Base-by-base conservation (phyloP, 2,113 vertebrate genomes). In the Falco punctatus region DNA sequence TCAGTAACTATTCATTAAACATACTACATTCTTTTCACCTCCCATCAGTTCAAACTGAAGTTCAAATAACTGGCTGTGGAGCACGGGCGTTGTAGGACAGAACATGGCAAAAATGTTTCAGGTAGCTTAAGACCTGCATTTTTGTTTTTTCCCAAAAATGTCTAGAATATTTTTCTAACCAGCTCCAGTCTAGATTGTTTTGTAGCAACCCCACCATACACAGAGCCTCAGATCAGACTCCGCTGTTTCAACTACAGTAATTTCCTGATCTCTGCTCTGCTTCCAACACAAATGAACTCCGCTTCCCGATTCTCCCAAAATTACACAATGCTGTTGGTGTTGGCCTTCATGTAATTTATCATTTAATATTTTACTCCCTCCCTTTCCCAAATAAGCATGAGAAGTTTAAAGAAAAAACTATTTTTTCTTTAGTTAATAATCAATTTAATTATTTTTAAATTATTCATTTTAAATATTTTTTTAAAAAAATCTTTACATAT, bases 141-240 rank as follows among this genome's bases (percentile, higher is more conserved):
- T 5, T 0, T 0, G 0, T 54, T n/a, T 48, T 24, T 33, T n/a
- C 14, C 10, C 1, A 8, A 49, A 65, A 52, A 15, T 6, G 13
- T 32, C 40, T 10, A 3, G 10, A n/a, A 5, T 26, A 35, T 40
- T 58, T 22, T 33, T 23, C 24, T 28, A 19, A 51, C 4, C 54
- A 61, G 23, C 58, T 65, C 44, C 40, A 52, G 10, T 1, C 18
- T 7, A 17, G 40, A 9, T 14, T 61, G 54, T 52, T n/a, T 57
- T 23, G 2, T 20, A 19, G 15, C 57, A 49, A 5, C 5, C 10
- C 26, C 81, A 71, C 16, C 28, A 23, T 5, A 57, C 1, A 0
- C 40, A 71, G 66, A 22, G 13, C 18, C 44, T 64, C 44, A 24
- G 17, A 52, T 57, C 35, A 40, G 23, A 14, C 32, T n/a, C 82